phyloP scores from a whole-genome alignment of 2,888 invertebrate species.

The Gastrophysa polygoni region DNA sequence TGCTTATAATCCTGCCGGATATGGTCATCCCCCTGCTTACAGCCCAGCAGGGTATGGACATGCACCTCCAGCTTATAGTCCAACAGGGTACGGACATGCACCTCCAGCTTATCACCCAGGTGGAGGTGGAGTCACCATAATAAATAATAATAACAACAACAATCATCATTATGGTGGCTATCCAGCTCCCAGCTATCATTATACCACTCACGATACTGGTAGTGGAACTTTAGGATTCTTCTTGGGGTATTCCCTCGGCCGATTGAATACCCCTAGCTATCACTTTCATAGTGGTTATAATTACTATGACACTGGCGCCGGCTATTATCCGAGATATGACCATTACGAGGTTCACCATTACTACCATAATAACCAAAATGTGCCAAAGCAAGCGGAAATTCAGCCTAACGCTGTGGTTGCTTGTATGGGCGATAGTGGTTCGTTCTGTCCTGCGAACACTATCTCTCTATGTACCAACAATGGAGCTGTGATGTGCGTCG shows the following conservation, averaged over 20 bases:
- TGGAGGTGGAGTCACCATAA: slow-evolving; percentile 36
- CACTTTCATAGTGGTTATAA: slow-evolving; percentile 37
- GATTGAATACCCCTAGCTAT: slow-evolving; percentile 47
- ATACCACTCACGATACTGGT: slow-evolving; percentile 44
- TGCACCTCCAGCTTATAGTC: slow-evolving; percentile 38
- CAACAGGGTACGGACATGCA: slow-evolving; percentile 33
- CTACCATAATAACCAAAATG: slow-evolving; percentile 48
- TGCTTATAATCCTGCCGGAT: slow-evolving; percentile 30
- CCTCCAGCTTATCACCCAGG: slow-evolving; percentile 23
- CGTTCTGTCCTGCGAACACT: slow-evolving; percentile 52
- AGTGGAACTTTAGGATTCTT: slow-evolving; percentile 49
- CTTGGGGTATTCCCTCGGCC: slow-evolving; percentile 48
- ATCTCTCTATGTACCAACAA: slow-evolving; percentile 53
- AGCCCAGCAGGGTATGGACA: slow-evolving; percentile 37
- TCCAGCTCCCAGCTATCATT: slow-evolving; percentile 42
- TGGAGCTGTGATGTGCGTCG: slow-evolving; percentile 55
- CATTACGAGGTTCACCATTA: slow-evolving; percentile 55
- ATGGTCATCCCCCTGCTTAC: slow-evolving; percentile 23
- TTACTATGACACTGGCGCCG: slow-evolving; percentile 14
- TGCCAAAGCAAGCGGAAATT: slow-evolving; percentile 48
- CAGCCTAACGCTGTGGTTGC: slow-evolving; percentile 50
- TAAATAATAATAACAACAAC: slow-evolving; percentile 46
- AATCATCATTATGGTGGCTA: slow-evolving; percentile 38
- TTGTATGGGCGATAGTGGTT: slow-evolving; percentile 51
- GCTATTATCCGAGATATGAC: slow-evolving; percentile 40